Percentiles rank a stretch among this genome's conserved stretches.
phyloP scores from a whole-genome alignment of 2,888 invertebrate genomes.

The Nephrotoma guestfalica region DNA sequence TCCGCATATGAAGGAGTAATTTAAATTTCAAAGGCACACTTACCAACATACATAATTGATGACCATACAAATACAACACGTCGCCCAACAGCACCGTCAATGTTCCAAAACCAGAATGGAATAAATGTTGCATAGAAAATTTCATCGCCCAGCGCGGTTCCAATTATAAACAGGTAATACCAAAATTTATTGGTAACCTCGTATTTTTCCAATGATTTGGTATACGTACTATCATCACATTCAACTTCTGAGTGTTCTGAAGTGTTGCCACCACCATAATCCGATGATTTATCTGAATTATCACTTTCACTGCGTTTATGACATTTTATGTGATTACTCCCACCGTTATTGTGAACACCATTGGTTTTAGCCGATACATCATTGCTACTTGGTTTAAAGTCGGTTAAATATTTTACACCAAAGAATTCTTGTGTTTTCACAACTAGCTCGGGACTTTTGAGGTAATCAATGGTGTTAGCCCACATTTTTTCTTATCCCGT shows the following conservation, averaged over 20 bases:
- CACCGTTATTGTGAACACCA: not conserved
- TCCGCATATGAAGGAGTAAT: not conserved
- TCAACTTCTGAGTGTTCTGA: not conserved
- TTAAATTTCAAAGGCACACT: constrained; percentile 14
- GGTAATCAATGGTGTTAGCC: constrained; percentile 38
- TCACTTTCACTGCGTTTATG: constrained; percentile 17
- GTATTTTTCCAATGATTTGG: constrained; percentile 15
- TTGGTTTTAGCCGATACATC: constrained; percentile 16
- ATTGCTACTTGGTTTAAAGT: constrained; percentile 28
- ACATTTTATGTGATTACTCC: constrained; percentile 8
- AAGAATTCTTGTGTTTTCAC: constrained; percentile 65
- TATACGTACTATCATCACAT: constrained; percentile 26
- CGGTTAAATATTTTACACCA: constrained; percentile 42
- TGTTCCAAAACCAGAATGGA: constrained; percentile 90
- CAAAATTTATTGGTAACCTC: constrained; percentile 57
- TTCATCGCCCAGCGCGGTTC: constrained; percentile 80
- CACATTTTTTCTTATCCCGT: not conserved
- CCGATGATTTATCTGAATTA: constrained; percentile 30
- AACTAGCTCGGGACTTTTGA: constrained; percentile 62
- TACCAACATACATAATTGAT: constrained; percentile 71
- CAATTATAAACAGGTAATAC: constrained; percentile 72
- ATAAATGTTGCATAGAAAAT: constrained; percentile 83
- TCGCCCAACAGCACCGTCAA: constrained; percentile 74
- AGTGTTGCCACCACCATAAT: constrained; percentile 24
- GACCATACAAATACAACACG: constrained; percentile 73